Conservation (phyloP, 2,113 vertebrate genomes). For the Ceuthmochares aereus region DNA sequence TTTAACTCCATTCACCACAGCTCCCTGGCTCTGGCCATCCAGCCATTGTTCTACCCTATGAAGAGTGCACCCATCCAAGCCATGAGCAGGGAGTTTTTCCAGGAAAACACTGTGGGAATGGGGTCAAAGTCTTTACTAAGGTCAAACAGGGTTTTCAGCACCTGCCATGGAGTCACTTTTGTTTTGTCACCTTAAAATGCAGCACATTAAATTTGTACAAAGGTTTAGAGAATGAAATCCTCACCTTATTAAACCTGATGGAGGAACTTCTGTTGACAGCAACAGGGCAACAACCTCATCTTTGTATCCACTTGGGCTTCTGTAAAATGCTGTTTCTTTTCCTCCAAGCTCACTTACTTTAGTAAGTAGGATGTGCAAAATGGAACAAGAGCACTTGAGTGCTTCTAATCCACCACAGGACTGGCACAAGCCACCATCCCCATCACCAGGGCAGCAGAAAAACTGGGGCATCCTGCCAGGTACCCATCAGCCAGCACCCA, state of each 20-base stretch:
- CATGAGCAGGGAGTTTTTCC: too few species aligned
- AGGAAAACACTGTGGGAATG: too few species aligned
- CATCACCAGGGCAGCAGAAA: neutral
- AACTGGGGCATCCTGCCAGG: accelerated
- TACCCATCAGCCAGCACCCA: accelerated
- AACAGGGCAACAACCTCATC: neutral
- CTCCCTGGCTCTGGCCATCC: too few species aligned
- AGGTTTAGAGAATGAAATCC: neutral
- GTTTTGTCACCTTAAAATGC: neutral
- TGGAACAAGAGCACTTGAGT: accelerated
- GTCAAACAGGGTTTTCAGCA: neutral
- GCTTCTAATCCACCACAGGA: accelerated
- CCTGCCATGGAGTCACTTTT: neutral
- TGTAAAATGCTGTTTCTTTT: neutral
- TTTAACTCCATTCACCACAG: too few species aligned
- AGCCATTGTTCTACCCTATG: too few species aligned
- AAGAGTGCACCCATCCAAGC: too few species aligned
- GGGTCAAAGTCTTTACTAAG: too few species aligned
- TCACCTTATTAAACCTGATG: neutral
- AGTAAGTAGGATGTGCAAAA: neutral
- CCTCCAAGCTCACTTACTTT: neutral
- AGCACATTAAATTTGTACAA: neutral
- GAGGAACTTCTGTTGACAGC: neutral
- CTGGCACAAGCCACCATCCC: neutral
- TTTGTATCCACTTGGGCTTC: neutral